phyloP scores from a whole-genome alignment of 2,113 vertebrate genomes.

The Hemiprocne comata region DNA sequence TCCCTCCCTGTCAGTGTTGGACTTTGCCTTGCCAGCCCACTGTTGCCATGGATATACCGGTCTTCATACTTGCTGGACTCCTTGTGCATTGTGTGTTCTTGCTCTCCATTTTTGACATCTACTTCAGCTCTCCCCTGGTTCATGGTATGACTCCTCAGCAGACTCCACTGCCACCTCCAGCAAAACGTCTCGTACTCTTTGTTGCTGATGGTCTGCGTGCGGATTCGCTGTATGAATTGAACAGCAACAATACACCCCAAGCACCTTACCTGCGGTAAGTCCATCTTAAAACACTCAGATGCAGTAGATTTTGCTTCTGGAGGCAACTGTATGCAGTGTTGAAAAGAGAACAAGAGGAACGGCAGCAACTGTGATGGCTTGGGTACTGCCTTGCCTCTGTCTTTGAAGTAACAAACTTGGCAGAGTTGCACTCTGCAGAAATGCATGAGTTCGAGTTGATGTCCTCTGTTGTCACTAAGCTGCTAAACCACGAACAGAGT shows the following conservation, averaged over 20 bases:
- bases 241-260: conserved; percentile 64
- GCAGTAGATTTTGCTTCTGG: neutral
- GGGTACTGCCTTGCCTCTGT: neutral
- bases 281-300: neutral
- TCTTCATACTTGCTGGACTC: conserved; percentile 86
- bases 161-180: conserved; percentile 81
- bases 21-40: neutral
- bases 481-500: neutral
- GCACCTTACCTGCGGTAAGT: conserved; percentile 89
- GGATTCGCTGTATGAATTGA: conserved; percentile 84
- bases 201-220: conserved; percentile 94
- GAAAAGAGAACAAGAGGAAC: neutral
- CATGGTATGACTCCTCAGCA: conserved; percentile 91
- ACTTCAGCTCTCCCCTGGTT: conserved; percentile 95
- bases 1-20: neutral
- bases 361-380: fast-evolving
- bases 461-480: neutral
- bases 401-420: neutral
- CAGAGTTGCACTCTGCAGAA: neutral
- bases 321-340: neutral
- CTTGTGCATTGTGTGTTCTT: conserved; percentile 91
- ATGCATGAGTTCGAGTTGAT: neutral
- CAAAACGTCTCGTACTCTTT: conserved; percentile 87
- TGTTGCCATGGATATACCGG: conserved; percentile 75
- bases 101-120: conserved; percentile 96